Evolutionary conservation across 2,113 vertebrate species (phyloP).

Genomic region (Cyprinus carpio): DNA sequence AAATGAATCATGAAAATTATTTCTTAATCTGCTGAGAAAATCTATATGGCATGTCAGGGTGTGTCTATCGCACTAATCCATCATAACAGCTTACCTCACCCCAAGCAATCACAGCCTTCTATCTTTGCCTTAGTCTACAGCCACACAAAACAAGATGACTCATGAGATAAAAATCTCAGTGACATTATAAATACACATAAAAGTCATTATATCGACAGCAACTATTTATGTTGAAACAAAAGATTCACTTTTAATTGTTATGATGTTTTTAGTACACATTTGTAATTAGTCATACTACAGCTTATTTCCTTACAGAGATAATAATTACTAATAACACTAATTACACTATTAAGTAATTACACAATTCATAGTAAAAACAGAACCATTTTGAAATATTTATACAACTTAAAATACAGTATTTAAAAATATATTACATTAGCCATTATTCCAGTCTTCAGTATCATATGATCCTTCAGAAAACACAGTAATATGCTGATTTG

Average conservation of each 20-base stretch:
- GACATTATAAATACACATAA: background rate
- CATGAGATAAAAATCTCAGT: background rate
- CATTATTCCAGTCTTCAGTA: background rate
- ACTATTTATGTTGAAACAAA: background rate
- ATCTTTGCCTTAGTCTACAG: slow-evolving; percentile 7
- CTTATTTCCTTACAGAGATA: background rate
- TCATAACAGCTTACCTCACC: background rate
- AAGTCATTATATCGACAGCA: background rate
- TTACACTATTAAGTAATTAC: too few relatives aligned
- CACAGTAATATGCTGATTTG: background rate
- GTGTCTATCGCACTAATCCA: slow-evolving; percentile 7
- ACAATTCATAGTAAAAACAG: background rate
- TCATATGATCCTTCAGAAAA: background rate
- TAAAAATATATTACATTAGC: background rate
- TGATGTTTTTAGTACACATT: background rate
- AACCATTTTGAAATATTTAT: background rate
- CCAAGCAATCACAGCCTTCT: background rate
- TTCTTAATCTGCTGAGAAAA: slow-evolving; percentile 14
- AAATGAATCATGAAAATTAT: background rate
- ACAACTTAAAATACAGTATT: background rate
- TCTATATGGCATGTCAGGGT: background rate
- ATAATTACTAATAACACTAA: too few relatives aligned
- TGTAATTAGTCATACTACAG: background rate
- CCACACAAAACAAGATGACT: background rate
- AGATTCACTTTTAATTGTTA: background rate